Percentiles rank a stretch among this genome's conserved stretches.
phyloP scores from a whole-genome alignment of 2,797 vertebrate genomes.

The Ataeniobius toweri region DNA sequence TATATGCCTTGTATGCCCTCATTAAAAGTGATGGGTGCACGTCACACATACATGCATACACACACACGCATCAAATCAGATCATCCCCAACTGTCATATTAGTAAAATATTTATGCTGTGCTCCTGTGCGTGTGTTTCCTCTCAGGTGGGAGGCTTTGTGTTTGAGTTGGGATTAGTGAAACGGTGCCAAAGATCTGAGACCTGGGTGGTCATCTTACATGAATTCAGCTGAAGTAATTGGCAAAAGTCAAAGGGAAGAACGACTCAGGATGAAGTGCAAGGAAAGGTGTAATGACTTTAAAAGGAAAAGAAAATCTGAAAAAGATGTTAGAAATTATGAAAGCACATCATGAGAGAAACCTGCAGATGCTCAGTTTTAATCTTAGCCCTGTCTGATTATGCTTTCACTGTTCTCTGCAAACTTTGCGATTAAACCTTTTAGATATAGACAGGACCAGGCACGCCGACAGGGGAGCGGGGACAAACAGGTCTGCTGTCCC shows the following conservation, averaged over 20 bases:
- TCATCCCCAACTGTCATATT: conserved; percentile 75
- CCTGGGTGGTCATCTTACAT: conserved; percentile 46
- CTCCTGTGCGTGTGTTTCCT: conserved; percentile 44
- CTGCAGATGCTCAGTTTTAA: not conserved
- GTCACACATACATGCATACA: conserved; percentile 55
- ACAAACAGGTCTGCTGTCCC: no score
- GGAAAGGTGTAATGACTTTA: not conserved
- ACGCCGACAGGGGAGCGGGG: no score
- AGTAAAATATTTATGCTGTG: conserved; percentile 78
- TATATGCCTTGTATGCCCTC: conserved; percentile 76
- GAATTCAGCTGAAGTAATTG: conserved; percentile 61
- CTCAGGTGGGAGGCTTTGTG: conserved; percentile 20
- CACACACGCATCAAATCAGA: conserved; percentile 59
- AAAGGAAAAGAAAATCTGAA: not conserved
- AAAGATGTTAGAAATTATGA: not conserved
- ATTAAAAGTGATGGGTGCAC: conserved; percentile 81
- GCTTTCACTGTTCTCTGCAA: not conserved
- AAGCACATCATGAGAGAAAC: not conserved
- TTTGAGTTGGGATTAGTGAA: conserved; percentile 21
- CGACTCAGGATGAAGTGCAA: not conserved
- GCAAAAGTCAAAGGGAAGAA: not conserved
- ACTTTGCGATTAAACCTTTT: not conserved
- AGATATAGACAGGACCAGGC: not conserved
- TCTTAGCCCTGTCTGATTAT: not conserved
- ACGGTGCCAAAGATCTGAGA: conserved; percentile 53